These are phyloP conservation scores for Glyptemys insculpta DNA, from an alignment of 2,797 vertebrate species.

Conservation along the genomic window DNA sequence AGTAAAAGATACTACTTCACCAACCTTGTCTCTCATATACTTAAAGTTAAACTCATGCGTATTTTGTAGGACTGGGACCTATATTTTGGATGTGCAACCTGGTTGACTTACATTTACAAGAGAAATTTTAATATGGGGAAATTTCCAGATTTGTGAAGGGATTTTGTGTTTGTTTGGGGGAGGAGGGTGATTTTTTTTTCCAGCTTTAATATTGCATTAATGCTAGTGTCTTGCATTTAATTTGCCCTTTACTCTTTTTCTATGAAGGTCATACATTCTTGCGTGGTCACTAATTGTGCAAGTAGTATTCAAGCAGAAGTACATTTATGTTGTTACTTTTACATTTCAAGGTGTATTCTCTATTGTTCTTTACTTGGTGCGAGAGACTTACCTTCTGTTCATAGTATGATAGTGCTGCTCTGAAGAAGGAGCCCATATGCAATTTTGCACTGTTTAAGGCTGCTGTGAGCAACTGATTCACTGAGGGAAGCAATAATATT, in stretches of 20 bases:
- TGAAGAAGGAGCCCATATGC: constrained; percentile 31
- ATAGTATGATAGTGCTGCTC: not conserved
- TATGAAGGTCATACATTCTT: not conserved
- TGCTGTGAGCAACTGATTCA: not conserved
- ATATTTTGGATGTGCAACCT: not conserved
- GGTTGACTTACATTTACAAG: not conserved
- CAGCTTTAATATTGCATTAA: accelerated
- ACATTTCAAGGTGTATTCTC: constrained; percentile 17
- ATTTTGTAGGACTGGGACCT: not conserved
- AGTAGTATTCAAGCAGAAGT: constrained; percentile 42
- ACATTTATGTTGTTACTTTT: constrained; percentile 26
- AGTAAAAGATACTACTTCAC: not conserved
- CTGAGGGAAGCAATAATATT: constrained; percentile 25
- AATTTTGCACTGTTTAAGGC: not conserved
- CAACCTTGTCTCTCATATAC: not conserved
- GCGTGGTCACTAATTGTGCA: not conserved
- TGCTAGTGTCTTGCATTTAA: not conserved
- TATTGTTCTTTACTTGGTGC: constrained; percentile 37
- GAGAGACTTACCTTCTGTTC: constrained; percentile 43
- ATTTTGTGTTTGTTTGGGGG: not conserved
- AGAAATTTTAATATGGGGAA: not conserved
- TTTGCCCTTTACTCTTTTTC: not conserved
- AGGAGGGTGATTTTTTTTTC: not conserved
- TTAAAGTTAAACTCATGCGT: not conserved
- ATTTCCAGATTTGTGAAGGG: not conserved